Evolutionary conservation across 2,113 vertebrate genomes (phyloP), one percentile per base, ranked within the genome.

Genomic region (Chionodraco myersi): DNA sequence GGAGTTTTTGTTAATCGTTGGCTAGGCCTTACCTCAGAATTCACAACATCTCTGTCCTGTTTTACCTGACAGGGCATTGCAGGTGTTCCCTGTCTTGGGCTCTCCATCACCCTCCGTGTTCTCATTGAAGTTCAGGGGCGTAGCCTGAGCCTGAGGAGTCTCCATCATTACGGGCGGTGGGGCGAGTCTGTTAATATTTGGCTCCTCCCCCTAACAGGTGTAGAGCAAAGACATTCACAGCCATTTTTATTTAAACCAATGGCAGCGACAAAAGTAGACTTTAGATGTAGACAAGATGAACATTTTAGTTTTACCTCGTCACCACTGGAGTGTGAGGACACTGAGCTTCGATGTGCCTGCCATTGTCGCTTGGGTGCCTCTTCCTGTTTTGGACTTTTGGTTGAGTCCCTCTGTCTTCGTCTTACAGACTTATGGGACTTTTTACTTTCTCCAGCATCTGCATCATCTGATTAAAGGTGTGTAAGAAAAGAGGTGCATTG

Each of bases 61-160:
- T 63, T n/a, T 92, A 97, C 97, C 97, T 93, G 97, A 96, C 75
- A 97, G 92, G 0, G 97, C 96, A 41, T 97, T 97, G 91, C 96
- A 97, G 16, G 93, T 92, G 79, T 97, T 96, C 0, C 95, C 94
- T 45, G 91, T 92, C 86, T 95, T 93, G 13, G 92, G 93, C 4
- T 95, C 88, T 0, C 92, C 88, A 1, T 96, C 95, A 0, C 51
- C 85, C 60, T 94, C 94, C 0, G n/a, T 44, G 49, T 83, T 79
- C 0, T 87, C 85, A 0, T 68, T 88, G 16, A 91, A 89, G 79
- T 76, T 91, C 12, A 84, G 21, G 75, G 91, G 78, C 0, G 68
- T 69, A 60, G 81, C 91, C 77, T 88, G 94, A 85, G 91, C 93
- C 10, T 96, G 96, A 0, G 94, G 93, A 21, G 94, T 93, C 58